These are phyloP conservation scores for Dipodomys ordii DNA, from an alignment of 2,113 vertebrate genomes.

Conservation along the genomic window DNA sequence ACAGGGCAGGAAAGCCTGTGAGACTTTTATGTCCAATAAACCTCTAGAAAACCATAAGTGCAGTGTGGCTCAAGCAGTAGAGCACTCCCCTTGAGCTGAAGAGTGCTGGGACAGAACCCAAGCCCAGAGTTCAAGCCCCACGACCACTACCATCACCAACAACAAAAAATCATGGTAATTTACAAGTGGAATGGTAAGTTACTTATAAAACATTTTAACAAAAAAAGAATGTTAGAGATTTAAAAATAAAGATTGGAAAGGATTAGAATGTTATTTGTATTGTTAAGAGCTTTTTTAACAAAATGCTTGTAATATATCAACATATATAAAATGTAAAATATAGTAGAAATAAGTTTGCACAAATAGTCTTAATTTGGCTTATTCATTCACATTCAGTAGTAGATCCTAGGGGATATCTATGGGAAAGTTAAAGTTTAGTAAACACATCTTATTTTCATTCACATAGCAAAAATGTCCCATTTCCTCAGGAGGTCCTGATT, in stretches of 20 bases:
- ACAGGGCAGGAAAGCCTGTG: too few relatives aligned
- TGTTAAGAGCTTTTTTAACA: not conserved
- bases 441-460: not conserved
- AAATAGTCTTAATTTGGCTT: not conserved
- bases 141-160: too few relatives aligned
- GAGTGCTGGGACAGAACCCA: too few relatives aligned
- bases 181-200: not conserved
- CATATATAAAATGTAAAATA: conserved; percentile 10
- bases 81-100: too few relatives aligned
- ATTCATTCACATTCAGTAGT: conserved; percentile 5
- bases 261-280: not conserved
- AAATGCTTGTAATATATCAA: not conserved
- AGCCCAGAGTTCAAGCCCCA: too few relatives aligned
- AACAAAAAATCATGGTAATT: not conserved
- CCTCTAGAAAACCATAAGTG: too few relatives aligned
- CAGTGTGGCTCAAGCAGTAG: too few relatives aligned
- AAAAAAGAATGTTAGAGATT: too few relatives aligned
- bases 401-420: not conserved
- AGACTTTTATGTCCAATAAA: too few relatives aligned
- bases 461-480: not conserved
- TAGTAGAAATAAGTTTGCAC: not conserved
- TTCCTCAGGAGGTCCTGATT: not conserved
- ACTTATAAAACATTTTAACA: not conserved
- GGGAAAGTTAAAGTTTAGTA: not conserved
- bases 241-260: too few relatives aligned